A percentile compares a stretch with the other conserved stretches of the same genome.
Evolutionary conservation across 2,797 vertebrate species (phyloP).

Genomic region (Choloepus didactylus): DNA sequence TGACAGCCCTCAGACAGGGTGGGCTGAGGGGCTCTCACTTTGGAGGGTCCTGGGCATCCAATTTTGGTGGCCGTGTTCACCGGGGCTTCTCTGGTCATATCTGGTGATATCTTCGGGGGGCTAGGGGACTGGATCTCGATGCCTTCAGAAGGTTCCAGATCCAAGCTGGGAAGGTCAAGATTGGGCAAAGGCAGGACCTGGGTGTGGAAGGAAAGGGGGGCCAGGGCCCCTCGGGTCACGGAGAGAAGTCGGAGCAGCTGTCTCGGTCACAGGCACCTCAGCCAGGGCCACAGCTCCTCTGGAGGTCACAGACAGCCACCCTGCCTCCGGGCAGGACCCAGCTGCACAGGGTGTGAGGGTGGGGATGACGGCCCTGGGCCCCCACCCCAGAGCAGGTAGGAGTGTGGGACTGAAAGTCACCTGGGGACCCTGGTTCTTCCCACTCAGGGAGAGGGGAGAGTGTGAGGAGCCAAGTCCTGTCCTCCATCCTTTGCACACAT

Average conservation of each 20-base stretch:
- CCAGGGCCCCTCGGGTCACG: not conserved
- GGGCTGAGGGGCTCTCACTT: not conserved
- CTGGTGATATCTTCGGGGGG: not conserved
- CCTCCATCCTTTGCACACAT: not conserved
- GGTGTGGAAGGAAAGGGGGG: not conserved
- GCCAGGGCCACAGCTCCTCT: not conserved
- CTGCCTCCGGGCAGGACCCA: not conserved
- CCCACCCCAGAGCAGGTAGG: not conserved
- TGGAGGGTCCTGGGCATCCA: not conserved
- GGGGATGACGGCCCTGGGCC: accelerated
- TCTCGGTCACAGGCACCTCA: not conserved
- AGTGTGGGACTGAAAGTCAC: not conserved
- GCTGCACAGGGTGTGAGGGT: accelerated
- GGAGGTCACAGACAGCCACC: too few relatives aligned
- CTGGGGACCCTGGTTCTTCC: not conserved
- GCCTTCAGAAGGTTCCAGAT: slow-evolving; percentile 31
- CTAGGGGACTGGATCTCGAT: not conserved
- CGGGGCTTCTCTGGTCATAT: not conserved
- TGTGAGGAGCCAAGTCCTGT: too few relatives aligned
- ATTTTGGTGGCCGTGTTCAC: not conserved
- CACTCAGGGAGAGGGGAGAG: not conserved
- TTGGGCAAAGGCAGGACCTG: not conserved
- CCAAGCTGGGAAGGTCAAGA: not conserved
- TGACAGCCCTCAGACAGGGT: accelerated
- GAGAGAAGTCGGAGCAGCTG: not conserved